Conservation (phyloP, 2,888 invertebrate species). For the Dynastes grantii region DNA sequence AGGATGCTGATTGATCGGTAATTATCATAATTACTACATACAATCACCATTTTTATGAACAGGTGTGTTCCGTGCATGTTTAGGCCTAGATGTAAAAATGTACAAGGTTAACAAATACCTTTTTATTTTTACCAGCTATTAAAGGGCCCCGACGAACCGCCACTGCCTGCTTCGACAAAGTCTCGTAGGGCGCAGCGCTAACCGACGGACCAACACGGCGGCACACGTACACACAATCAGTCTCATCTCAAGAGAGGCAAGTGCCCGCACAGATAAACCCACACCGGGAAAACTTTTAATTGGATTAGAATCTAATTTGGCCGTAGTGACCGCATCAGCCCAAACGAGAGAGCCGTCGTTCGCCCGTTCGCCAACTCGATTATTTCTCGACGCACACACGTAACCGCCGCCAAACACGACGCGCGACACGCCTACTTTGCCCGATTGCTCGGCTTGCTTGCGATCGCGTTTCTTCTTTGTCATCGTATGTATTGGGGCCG, state of each 20-base stretch:
- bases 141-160: too few relatives aligned
- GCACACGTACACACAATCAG: conserved; percentile 35
- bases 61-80: too few relatives aligned
- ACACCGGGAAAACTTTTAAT: conserved; percentile 70
- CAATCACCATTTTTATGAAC: too few relatives aligned
- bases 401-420: conserved; percentile 22
- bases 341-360: conserved; percentile 58
- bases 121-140: too few relatives aligned
- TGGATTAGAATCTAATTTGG: conserved; percentile 72
- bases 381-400: conserved; percentile 55
- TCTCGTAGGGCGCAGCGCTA: neutral
- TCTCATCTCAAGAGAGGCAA: conserved; percentile 45
- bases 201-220: conserved; percentile 16
- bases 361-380: conserved; percentile 63
- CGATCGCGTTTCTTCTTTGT: conserved; percentile 37
- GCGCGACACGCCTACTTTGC: conserved; percentile 40
- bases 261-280: conserved; percentile 61
- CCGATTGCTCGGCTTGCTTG: conserved; percentile 40
- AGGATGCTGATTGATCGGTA: too few relatives aligned
- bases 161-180: too few relatives aligned
- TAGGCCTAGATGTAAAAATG: too few relatives aligned
- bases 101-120: too few relatives aligned
- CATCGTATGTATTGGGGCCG: conserved; percentile 13
- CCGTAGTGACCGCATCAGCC: conserved; percentile 68
- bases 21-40: too few relatives aligned